phyloP scores from a whole-genome alignment of 2,797 vertebrate species.

The Semotilus atromaculatus region DNA sequence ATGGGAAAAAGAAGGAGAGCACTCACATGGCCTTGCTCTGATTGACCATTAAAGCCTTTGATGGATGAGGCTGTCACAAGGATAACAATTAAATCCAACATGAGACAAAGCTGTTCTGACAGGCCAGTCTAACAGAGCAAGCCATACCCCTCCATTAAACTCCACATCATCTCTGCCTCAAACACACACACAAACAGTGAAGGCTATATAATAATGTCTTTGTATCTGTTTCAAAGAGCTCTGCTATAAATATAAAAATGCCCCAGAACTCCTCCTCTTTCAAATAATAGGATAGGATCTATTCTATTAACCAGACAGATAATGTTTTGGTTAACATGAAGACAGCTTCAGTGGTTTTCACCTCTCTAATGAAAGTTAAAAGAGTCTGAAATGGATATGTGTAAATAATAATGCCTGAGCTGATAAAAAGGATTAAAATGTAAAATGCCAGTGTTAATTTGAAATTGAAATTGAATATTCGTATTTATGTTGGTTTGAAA shows the following conservation, averaged over 20 bases:
- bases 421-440: not conserved
- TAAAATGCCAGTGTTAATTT: not conserved
- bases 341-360: not conserved
- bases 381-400: not conserved
- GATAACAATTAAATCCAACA: constrained; percentile 99
- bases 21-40: constrained; percentile 98
- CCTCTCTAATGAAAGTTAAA: not conserved
- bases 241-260: constrained; percentile 39
- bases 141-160: constrained; percentile 65
- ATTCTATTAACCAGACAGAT: constrained; percentile 26
- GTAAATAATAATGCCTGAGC: not conserved
- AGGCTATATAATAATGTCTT: constrained; percentile 52
- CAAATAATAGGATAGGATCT: constrained; percentile 30
- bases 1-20: constrained; percentile 96
- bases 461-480: not conserved
- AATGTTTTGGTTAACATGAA: constrained; percentile 11
- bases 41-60: constrained; percentile 99
- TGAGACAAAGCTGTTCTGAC: constrained; percentile 99
- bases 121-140: constrained; percentile 98
- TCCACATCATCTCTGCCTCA: constrained; percentile 49
- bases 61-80: constrained; percentile 99
- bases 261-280: constrained; percentile 23
- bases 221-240: constrained; percentile 44
- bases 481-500: not conserved
- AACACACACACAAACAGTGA: constrained; percentile 45